These are phyloP conservation scores for Glaucidium brasilianum DNA, from an alignment of 2,113 vertebrate species.

Conservation along the genomic window DNA sequence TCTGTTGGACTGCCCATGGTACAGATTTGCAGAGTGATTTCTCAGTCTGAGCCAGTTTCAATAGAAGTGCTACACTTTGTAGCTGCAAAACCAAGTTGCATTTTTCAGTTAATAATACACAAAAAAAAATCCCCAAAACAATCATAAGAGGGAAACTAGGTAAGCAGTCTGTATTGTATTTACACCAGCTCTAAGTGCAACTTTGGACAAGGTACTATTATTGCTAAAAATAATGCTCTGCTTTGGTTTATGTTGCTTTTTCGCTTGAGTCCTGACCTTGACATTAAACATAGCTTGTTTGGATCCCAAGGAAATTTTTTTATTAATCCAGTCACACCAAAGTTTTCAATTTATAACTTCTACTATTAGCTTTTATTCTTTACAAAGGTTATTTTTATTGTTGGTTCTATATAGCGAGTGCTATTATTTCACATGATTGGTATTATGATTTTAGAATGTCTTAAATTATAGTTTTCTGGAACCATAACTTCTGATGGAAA, in stretches of 20 bases:
- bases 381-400: conserved; percentile 31
- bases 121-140: neutral
- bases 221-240: neutral
- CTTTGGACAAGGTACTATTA: neutral
- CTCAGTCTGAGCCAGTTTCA: neutral
- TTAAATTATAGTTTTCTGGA: conserved; percentile 60
- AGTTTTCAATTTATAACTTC: neutral
- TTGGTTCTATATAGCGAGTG: conserved; percentile 14
- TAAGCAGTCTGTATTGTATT: neutral
- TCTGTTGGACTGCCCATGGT: neutral
- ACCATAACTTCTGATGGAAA: conserved; percentile 29
- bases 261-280: neutral
- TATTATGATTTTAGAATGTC: conserved; percentile 50
- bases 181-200: neutral
- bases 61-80: neutral
- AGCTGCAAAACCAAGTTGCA: neutral
- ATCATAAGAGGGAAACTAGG: neutral
- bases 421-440: conserved; percentile 37
- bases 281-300: neutral
- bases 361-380: neutral
- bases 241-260: neutral
- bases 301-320: neutral
- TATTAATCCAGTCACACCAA: neutral
- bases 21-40: neutral
- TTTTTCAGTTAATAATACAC: neutral